Evolutionary conservation across 2,113 vertebrate species (phyloP).

Genomic region (Podarcis cretensis): DNA sequence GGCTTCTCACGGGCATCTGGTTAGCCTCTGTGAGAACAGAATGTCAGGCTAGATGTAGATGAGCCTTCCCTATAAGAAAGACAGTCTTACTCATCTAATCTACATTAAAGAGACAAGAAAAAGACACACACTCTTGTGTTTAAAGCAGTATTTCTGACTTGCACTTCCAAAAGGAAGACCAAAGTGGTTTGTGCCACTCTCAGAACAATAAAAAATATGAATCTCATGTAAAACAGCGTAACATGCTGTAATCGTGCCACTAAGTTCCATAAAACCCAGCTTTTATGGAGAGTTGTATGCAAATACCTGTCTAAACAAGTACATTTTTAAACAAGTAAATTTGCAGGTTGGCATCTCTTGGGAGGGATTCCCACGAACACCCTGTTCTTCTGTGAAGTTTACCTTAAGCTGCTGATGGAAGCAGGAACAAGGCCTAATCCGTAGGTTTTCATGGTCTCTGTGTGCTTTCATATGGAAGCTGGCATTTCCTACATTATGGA

Average conservation of each 20-base stretch:
- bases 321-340: not conserved
- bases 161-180: not conserved
- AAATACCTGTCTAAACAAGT: conserved; percentile 15
- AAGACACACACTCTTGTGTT: not conserved
- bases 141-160: not conserved
- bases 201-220: not conserved
- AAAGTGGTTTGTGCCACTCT: not conserved
- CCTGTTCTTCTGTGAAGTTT: not conserved
- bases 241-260: not conserved
- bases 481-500: no score
- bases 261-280: not conserved
- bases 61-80: not conserved
- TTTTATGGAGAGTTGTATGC: not conserved
- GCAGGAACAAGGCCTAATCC: not conserved
- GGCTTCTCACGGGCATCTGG: no score
- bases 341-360: not conserved
- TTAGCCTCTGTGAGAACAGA: no score
- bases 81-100: not conserved
- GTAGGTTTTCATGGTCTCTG: not conserved
- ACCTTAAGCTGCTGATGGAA: not conserved
- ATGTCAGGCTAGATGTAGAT: no score
- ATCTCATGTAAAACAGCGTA: not conserved
- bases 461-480: not conserved
- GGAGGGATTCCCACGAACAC: not conserved
- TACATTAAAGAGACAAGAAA: not conserved